Evolutionary conservation across 2,888 invertebrate genomes (phyloP).

Genomic region (Zhuqinia jingwanae): DNA sequence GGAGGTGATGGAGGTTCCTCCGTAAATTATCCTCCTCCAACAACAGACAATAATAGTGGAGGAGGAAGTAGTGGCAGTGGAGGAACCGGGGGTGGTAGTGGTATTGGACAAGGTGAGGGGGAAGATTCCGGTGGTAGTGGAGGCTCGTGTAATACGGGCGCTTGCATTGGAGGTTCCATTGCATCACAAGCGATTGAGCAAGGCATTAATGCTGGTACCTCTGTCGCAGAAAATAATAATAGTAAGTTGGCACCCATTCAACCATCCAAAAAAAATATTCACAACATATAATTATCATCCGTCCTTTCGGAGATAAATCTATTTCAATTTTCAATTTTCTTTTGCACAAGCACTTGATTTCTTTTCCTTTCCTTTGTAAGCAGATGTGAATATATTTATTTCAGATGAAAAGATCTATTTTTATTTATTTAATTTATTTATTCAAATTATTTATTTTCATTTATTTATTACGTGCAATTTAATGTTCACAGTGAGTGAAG

Average conservation of each 20-base stretch:
- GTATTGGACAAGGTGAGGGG: slow-evolving; percentile 45
- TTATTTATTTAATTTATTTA: slow-evolving; percentile 1
- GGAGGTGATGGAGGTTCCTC: slow-evolving; percentile 43
- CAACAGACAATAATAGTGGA: neutral
- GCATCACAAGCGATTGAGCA: slow-evolving; percentile 53
- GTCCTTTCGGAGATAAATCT: neutral
- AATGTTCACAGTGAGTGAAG: neutral
- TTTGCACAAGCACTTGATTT: neutral
- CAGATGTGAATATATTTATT: neutral
- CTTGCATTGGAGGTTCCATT: slow-evolving; percentile 58
- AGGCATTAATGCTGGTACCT: slow-evolving; percentile 55
- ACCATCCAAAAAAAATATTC: neutral
- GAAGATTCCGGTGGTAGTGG: slow-evolving; percentile 12
- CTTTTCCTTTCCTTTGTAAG: neutral
- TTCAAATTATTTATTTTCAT: neutral
- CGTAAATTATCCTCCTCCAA: slow-evolving; percentile 35
- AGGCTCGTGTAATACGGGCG: slow-evolving; percentile 36
- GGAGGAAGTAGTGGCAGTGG: neutral
- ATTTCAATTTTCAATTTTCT: neutral
- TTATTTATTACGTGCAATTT: too few species aligned
- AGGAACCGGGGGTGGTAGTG: slow-evolving; percentile 52
- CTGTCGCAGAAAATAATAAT: slow-evolving; percentile 45
- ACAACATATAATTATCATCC: neutral
- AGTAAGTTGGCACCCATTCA: slow-evolving; percentile 50
- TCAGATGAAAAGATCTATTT: neutral